These are phyloP conservation scores for Mormyrops boulengeri DNA, from an alignment of 2,797 vertebrate genomes.

Conservation along the genomic window DNA sequence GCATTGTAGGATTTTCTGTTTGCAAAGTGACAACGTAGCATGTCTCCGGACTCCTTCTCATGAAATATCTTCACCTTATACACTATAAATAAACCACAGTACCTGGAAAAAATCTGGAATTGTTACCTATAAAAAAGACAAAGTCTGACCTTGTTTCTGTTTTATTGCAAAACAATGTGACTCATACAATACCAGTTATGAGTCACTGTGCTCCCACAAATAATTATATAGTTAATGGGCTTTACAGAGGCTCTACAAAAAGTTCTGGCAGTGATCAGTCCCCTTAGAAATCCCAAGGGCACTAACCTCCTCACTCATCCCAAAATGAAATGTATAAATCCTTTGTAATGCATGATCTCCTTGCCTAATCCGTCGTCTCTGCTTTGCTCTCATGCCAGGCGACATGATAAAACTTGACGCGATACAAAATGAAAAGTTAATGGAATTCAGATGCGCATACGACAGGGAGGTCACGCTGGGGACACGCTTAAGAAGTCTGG, in stretches of 20 bases:
- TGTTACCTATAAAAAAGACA: neutral
- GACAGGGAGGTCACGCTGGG: neutral
- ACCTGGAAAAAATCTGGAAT: neutral
- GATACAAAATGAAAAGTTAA: neutral
- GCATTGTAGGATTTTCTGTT: constrained; percentile 43
- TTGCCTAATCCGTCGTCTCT: neutral
- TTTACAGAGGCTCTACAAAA: neutral
- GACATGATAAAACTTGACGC: constrained; percentile 6
- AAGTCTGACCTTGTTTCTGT: neutral
- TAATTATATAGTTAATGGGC: neutral
- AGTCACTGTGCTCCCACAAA: neutral
- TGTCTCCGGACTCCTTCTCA: neutral
- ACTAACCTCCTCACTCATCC: neutral
- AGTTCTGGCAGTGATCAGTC: neutral
- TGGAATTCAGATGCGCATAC: neutral
- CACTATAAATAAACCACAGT: neutral
- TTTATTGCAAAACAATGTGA: neutral
- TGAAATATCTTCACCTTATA: neutral
- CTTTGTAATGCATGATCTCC: neutral
- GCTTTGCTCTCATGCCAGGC: constrained; percentile 10
- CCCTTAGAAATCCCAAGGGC: neutral
- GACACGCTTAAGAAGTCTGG: neutral
- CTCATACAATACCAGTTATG: neutral
- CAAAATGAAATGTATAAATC: neutral
- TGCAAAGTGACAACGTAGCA: neutral